Percentiles rank a stretch among this genome's conserved stretches.
phyloP scores from a whole-genome alignment of 1,140 invertebrate species.

The Orussus abietinus region DNA sequence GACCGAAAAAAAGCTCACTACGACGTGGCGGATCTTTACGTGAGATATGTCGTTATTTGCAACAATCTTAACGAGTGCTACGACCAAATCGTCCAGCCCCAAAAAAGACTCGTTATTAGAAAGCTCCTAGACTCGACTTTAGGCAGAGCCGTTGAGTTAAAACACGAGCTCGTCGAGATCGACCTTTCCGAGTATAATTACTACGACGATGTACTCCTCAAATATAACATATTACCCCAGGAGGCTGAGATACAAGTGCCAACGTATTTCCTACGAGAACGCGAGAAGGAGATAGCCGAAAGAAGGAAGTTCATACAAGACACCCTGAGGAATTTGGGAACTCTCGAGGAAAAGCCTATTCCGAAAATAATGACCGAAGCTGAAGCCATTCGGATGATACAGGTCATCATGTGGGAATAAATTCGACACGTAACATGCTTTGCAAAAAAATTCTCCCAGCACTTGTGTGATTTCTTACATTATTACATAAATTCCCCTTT shows the following conservation, averaged over 20 bases:
- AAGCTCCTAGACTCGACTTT: slow-evolving; percentile 76
- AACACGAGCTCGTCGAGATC: slow-evolving; percentile 81
- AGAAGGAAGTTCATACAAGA: slow-evolving; percentile 62
- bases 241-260: slow-evolving; percentile 66
- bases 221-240: slow-evolving; percentile 60
- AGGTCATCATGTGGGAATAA: too few species aligned
- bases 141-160: slow-evolving; percentile 73
- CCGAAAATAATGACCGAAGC: slow-evolving; percentile 67
- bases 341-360: slow-evolving; percentile 58
- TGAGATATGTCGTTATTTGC: slow-evolving; percentile 76
- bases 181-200: slow-evolving; percentile 83
- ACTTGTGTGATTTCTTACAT: too few species aligned
- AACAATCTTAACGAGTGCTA: slow-evolving; percentile 77
- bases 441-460: too few species aligned
- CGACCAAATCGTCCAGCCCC: slow-evolving; percentile 89
- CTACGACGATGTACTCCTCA: slow-evolving; percentile 70
- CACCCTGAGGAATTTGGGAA: slow-evolving; percentile 65
- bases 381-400: slow-evolving; percentile 81
- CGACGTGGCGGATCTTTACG: slow-evolving; percentile 62
- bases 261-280: slow-evolving; percentile 66
- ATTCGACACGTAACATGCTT: too few species aligned
- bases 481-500: too few species aligned
- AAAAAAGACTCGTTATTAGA: slow-evolving; percentile 78
- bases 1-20: slow-evolving; percentile 60
- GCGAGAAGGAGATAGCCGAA: slow-evolving; percentile 58